A percentile compares a stretch with the other conserved stretches of the same genome.
These are phyloP conservation scores for Pao palembangensis DNA, from an alignment of 2,113 vertebrate species.

Conservation along the genomic window DNA sequence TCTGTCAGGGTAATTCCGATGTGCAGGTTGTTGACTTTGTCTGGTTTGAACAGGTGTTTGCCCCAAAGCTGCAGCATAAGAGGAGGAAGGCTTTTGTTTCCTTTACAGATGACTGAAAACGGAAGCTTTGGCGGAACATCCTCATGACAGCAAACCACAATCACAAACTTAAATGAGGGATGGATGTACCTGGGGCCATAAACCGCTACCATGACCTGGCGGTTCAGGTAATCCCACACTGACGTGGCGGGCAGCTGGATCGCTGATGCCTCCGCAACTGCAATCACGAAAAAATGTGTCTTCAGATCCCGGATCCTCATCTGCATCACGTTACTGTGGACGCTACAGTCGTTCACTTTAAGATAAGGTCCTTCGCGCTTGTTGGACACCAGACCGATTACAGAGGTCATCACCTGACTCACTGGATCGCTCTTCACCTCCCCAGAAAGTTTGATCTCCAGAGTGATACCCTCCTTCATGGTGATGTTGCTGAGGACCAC, in stretches of 20 bases:
- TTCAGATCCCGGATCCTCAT: slow-evolving; percentile 82
- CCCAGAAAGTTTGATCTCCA: slow-evolving; percentile 87
- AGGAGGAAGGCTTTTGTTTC: slow-evolving; percentile 80
- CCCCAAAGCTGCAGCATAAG: slow-evolving; percentile 94
- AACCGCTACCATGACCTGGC: slow-evolving; percentile 83
- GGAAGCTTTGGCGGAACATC: slow-evolving; percentile 85
- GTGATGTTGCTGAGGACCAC: slow-evolving; percentile 85
- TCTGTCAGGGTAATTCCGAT: slow-evolving; percentile 75
- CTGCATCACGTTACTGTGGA: slow-evolving; percentile 85
- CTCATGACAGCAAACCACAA: slow-evolving; percentile 84
- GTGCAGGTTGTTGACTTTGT: slow-evolving; percentile 78
- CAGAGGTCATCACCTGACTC: slow-evolving; percentile 88
- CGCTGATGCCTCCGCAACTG: slow-evolving; percentile 76
- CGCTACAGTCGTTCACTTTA: slow-evolving; percentile 79
- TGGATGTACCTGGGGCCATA: slow-evolving; percentile 94
- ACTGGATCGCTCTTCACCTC: slow-evolving; percentile 84
- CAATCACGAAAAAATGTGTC: slow-evolving; percentile 82
- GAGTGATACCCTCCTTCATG: slow-evolving; percentile 76
- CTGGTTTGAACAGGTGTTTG: slow-evolving; percentile 81
- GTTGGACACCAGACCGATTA: slow-evolving; percentile 80
- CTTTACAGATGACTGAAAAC: slow-evolving; percentile 80
- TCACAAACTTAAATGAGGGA: slow-evolving; percentile 85
- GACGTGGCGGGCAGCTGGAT: slow-evolving; percentile 79
- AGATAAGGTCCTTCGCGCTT: slow-evolving; percentile 86
- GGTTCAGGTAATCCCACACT: slow-evolving; percentile 80